These are phyloP conservation scores for Lutjanus campechanus DNA, from an alignment of 2,797 vertebrate genomes.

Conservation along the genomic window DNA sequence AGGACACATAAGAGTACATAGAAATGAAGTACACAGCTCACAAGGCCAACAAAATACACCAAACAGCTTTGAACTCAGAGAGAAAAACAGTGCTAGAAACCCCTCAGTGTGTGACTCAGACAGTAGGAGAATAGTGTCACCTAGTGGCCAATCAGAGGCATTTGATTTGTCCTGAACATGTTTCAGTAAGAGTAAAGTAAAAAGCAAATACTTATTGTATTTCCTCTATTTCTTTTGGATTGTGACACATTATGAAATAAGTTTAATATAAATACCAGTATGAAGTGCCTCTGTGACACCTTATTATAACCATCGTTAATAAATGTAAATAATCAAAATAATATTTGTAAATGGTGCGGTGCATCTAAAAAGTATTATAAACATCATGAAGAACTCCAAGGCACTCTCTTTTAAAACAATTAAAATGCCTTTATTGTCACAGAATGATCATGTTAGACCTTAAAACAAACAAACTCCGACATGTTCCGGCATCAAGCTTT, in stretches of 20 bases:
- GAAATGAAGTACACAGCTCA: not conserved
- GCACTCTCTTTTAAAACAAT: too few relatives aligned
- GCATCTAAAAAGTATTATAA: too few relatives aligned
- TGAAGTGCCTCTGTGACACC: constrained; percentile 1
- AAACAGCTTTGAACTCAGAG: not conserved
- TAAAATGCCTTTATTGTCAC: too few relatives aligned
- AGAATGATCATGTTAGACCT: too few relatives aligned
- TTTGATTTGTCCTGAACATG: not conserved
- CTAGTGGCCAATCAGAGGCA: constrained; percentile 58
- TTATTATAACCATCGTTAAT: too few relatives aligned
- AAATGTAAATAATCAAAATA: too few relatives aligned
- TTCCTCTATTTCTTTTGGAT: not conserved
- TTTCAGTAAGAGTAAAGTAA: not conserved
- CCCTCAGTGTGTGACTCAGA: not conserved
- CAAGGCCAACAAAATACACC: not conserved
- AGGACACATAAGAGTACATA: not conserved
- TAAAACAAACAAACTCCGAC: too few relatives aligned
- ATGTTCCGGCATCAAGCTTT: too few relatives aligned
- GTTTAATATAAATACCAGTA: not conserved
- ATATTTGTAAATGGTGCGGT: too few relatives aligned
- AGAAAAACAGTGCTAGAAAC: not conserved
- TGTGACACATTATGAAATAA: not conserved
- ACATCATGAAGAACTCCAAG: too few relatives aligned
- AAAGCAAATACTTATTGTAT: not conserved
- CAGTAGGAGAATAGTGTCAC: constrained; percentile 60